Evolutionary conservation across 2,113 vertebrate species (phyloP), one percentile per base, ranked within the genome.

Genomic region (Scortum barcoo): DNA sequence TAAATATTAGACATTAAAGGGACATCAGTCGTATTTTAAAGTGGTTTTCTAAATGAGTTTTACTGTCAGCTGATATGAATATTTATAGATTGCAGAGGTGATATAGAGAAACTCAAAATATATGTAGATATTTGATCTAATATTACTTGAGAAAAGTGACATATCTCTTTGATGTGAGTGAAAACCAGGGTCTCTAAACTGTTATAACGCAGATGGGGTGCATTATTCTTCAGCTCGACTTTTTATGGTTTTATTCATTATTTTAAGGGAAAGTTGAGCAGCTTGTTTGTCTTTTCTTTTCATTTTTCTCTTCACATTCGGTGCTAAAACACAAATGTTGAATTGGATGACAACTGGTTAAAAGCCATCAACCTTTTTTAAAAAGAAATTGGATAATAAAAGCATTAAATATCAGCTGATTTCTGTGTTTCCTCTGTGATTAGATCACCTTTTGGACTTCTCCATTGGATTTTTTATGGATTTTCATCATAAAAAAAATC

Each of bases 1-100:
- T n/a, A n/a, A n/a, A n/a, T n/a, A n/a, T n/a, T n/a, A n/a, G 12
- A 33, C 5, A 68, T 69, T 56, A 65, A 88, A 79, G 75, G 71
- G 67, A 76, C 58, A 40, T 57, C n/a, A n/a, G 14, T 81, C 77
- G 65, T 19, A 30, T 78, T 80, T 26, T 61, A 28, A 63, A 67
- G 60, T 17, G 9, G 0, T 48, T 53, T 67, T 63, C 58, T 75
- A 51, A 13, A 2, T 42, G 17, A 0, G 13, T 40, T 72, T 38
- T 3, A 63, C 30, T 12, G 3, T 54, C 14, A 40, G 76, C 28
- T 7, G 44, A 36, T 58, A 66, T 13, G 48, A 60, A 72, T 17
- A 0, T 79, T 74, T 61, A 33, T 30, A 8, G 9, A 38, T 20
- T 0, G 14, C 7, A 60, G 19, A 56, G 42, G 33, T 69, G 22